phyloP scores from a whole-genome alignment of 2,888 invertebrate species.

The Formica aserva region DNA sequence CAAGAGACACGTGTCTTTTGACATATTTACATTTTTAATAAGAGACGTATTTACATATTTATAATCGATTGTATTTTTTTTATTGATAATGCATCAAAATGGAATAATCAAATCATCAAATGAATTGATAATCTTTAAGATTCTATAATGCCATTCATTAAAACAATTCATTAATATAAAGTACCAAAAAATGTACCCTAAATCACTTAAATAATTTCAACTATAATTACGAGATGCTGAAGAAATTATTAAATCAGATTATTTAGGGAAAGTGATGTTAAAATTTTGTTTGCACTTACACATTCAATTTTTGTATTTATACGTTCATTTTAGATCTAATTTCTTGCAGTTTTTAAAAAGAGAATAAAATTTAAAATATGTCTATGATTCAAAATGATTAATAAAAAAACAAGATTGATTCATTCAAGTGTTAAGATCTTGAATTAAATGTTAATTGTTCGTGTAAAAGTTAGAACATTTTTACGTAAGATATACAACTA shows the following conservation, averaged over 20 bases:
- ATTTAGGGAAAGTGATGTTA: not conserved
- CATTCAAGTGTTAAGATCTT: not conserved
- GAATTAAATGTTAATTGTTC: not conserved
- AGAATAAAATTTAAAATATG: not conserved
- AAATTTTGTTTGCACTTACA: not conserved
- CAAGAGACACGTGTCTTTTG: no score
- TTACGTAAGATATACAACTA: not conserved
- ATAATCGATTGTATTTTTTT: not conserved
- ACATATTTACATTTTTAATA: not conserved
- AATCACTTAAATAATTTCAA: no score
- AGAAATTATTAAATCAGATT: not conserved
- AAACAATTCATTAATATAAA: not conserved
- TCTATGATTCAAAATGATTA: not conserved
- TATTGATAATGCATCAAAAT: not conserved
- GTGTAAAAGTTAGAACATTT: not conserved
- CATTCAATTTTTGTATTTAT: not conserved
- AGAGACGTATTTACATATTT: no score
- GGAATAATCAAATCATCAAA: no score
- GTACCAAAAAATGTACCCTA: no score
- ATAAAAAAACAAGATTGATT: not conserved
- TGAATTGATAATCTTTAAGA: not conserved
- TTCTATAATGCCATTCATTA: not conserved
- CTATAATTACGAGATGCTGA: no score
- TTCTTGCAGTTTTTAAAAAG: not conserved
- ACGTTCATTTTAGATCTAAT: not conserved